Evolutionary conservation across 2,888 invertebrate species (phyloP).

Genomic region (Sicus ferrugineus): DNA sequence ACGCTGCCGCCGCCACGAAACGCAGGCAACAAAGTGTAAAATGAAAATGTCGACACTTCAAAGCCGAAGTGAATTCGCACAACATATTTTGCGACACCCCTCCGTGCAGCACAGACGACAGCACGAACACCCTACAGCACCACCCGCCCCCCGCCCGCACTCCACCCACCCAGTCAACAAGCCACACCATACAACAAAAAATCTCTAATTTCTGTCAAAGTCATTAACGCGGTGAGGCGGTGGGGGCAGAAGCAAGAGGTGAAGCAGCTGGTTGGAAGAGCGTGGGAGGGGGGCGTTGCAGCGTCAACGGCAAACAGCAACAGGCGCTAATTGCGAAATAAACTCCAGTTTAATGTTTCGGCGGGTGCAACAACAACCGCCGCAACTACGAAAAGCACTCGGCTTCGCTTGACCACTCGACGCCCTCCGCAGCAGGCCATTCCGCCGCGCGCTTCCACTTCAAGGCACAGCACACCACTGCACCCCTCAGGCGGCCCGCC

Average conservation of each 20-base stretch:
- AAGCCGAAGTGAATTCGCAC: conserved; percentile 46
- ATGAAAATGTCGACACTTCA: conserved; percentile 45
- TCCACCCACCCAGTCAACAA: conserved; percentile 12
- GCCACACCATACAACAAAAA: conserved; percentile 19
- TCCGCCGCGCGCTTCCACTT: conserved; percentile 9
- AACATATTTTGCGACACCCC: conserved; percentile 41
- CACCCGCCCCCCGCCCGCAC: neutral
- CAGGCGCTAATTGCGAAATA: conserved; percentile 65
- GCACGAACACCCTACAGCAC: neutral
- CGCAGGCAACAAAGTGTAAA: conserved; percentile 46
- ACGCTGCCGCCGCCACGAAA: neutral
- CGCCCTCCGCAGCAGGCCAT: conserved; percentile 21
- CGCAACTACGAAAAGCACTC: neutral
- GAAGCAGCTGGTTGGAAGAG: conserved; percentile 12
- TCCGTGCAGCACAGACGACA: neutral
- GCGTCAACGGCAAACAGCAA: too few species aligned
- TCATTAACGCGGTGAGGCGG: conserved; percentile 52
- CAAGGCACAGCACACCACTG: too few species aligned
- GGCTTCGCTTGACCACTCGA: conserved; percentile 47
- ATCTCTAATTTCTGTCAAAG: conserved; percentile 50
- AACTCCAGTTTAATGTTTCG: conserved; percentile 57
- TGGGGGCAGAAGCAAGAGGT: conserved; percentile 17
- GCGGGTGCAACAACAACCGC: conserved; percentile 20
- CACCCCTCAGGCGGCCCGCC: neutral
- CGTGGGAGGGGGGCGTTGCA: conserved; percentile 35